Conservation (phyloP, 1,140 invertebrate species). For the Cydia fagiglandana region DNA sequence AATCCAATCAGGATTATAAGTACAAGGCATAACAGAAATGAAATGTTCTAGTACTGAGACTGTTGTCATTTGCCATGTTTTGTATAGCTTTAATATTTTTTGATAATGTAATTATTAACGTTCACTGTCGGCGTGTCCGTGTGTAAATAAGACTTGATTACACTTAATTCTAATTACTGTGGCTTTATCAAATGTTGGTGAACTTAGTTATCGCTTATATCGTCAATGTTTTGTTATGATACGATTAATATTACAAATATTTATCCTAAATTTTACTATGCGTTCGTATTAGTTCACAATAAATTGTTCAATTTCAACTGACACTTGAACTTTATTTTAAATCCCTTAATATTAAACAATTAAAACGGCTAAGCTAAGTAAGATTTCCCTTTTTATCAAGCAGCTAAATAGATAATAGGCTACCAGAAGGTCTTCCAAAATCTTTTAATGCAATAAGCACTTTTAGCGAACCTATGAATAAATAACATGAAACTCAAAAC, state of each 20-base stretch:
- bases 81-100: constrained; percentile 74
- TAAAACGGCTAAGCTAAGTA: neutral
- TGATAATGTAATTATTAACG: constrained; percentile 52
- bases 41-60: constrained; percentile 56
- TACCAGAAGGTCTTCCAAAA: constrained; percentile 20
- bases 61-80: constrained; percentile 70
- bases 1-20: constrained; percentile 9
- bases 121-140: constrained; percentile 52
- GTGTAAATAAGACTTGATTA: constrained; percentile 52
- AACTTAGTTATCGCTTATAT: constrained; percentile 70
- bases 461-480: constrained; percentile 65
- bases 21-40: neutral
- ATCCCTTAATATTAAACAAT: neutral
- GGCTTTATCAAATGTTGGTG: constrained; percentile 73
- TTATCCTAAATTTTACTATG: constrained; percentile 77
- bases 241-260: constrained; percentile 76
- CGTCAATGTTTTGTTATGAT: constrained; percentile 76
- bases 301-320: constrained; percentile 73
- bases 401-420: constrained; percentile 27
- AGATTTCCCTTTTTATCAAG: neutral
- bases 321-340: constrained; percentile 37
- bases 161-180: constrained; percentile 65
- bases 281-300: constrained; percentile 77
- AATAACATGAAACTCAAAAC: constrained; percentile 61
- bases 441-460: constrained; percentile 30